These are phyloP conservation scores for Doris montereyensis DNA, from an alignment of 2,888 invertebrate species.

Conservation along the genomic window DNA sequence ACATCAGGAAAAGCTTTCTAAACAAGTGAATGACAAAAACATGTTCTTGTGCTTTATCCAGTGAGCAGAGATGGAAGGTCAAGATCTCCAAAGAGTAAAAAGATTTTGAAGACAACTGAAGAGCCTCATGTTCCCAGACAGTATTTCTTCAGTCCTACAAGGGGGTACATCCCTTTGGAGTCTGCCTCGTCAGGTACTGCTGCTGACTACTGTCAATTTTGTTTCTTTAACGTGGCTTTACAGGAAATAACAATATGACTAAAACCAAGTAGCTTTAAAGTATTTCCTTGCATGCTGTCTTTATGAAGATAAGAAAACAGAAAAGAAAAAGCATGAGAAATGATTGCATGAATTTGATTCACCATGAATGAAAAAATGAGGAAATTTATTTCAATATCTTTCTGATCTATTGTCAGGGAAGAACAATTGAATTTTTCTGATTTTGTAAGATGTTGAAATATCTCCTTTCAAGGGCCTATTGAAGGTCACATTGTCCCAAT, in stretches of 20 bases:
- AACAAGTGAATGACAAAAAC: too few species aligned
- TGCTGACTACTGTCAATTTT: not conserved
- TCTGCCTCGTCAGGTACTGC: not conserved
- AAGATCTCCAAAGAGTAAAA: conserved; percentile 28
- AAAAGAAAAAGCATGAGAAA: too few species aligned
- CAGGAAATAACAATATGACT: not conserved
- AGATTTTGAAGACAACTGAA: not conserved
- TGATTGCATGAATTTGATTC: too few species aligned
- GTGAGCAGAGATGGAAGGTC: conserved; percentile 39
- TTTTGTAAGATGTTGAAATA: too few species aligned
- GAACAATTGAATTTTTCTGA: too few species aligned
- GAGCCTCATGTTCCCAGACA: conserved; percentile 49
- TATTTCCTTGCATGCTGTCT: not conserved
- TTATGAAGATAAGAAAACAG: not conserved
- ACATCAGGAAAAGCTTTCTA: too few species aligned
- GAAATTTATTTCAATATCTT: too few species aligned
- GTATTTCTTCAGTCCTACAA: conserved; percentile 63
- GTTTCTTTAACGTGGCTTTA: not conserved
- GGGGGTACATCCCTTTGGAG: conserved; percentile 58
- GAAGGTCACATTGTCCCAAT: conserved; percentile 65
- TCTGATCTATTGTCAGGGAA: too few species aligned
- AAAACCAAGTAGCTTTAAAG: not conserved
- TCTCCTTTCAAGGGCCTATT: conserved; percentile 59
- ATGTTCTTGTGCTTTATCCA: too few species aligned
- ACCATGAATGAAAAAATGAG: too few species aligned